Conservation (phyloP, 2,888 invertebrate species). For the Stenotaenia linearis region DNA sequence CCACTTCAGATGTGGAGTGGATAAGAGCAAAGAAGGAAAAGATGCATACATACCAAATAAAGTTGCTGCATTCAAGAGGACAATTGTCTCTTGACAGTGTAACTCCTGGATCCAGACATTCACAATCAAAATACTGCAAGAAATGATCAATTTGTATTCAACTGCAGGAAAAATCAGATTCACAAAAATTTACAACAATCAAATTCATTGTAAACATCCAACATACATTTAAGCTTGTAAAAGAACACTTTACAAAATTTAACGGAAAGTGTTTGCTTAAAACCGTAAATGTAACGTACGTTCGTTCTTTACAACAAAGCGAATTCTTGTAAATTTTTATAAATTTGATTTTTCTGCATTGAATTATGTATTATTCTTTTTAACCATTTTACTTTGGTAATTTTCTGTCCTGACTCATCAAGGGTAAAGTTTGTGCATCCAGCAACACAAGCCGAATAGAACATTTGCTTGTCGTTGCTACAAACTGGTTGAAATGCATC, state of each 20-base stretch:
- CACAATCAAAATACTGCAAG: conserved; percentile 53
- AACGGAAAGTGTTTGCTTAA: not conserved
- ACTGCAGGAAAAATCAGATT: too few relatives aligned
- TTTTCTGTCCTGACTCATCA: not conserved
- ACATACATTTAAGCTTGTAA: too few relatives aligned
- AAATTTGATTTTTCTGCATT: too few relatives aligned
- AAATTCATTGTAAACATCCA: too few relatives aligned
- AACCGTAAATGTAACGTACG: too few relatives aligned
- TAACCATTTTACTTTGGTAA: not conserved
- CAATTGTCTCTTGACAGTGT: conserved; percentile 73
- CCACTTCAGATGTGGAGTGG: conserved; percentile 88
- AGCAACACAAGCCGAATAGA: conserved; percentile 83
- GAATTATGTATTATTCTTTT: too few relatives aligned
- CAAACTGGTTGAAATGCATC: conserved; percentile 77
- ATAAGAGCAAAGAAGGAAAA: conserved; percentile 85
- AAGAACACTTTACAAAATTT: not conserved
- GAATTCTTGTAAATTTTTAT: too few relatives aligned
- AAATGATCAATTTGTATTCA: too few relatives aligned
- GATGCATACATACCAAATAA: conserved; percentile 71
- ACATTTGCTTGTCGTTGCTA: conserved; percentile 72
- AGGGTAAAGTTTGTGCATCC: conserved; percentile 56
- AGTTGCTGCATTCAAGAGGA: conserved; percentile 68
- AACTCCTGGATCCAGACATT: conserved; percentile 51
- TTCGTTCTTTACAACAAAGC: too few relatives aligned
- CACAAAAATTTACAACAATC: too few relatives aligned